phyloP scores from a whole-genome alignment of 1,140 invertebrate genomes.

The Halyomorpha halys region DNA sequence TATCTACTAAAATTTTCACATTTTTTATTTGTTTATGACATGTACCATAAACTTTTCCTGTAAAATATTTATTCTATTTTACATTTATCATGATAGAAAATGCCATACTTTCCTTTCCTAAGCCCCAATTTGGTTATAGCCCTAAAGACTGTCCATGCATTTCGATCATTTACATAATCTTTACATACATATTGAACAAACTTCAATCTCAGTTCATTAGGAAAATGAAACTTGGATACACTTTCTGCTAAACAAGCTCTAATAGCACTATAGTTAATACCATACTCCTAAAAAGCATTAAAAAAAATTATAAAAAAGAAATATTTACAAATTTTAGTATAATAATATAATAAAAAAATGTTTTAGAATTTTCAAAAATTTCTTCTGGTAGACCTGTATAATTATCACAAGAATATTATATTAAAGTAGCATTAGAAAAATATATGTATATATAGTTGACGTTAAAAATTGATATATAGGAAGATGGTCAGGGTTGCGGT shows the following conservation, averaged over 20 bases:
- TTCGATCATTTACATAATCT: neutral
- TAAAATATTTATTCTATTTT: too few relatives aligned
- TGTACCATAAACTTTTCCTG: too few relatives aligned
- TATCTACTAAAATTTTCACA: too few relatives aligned
- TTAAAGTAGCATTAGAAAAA: too few relatives aligned
- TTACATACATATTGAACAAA: neutral
- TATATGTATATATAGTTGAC: too few relatives aligned
- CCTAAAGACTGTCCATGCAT: neutral
- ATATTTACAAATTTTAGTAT: neutral
- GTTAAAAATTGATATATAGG: too few relatives aligned
- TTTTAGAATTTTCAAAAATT: too few relatives aligned
- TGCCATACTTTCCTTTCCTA: neutral
- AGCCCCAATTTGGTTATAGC: neutral
- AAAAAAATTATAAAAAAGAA: neutral
- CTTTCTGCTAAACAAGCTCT: neutral
- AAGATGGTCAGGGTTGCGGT: too few relatives aligned
- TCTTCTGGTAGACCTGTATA: too few relatives aligned
- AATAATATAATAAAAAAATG: neutral
- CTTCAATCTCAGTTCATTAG: neutral
- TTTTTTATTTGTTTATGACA: too few relatives aligned
- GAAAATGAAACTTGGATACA: neutral
- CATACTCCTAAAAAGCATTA: constrained; percentile 1
- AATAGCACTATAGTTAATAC: neutral
- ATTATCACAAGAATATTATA: too few relatives aligned
- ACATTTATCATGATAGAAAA: too few relatives aligned